Base-by-base conservation (phyloP, 2,797 vertebrate genomes). In the Mormyrus proboscirostris region DNA sequence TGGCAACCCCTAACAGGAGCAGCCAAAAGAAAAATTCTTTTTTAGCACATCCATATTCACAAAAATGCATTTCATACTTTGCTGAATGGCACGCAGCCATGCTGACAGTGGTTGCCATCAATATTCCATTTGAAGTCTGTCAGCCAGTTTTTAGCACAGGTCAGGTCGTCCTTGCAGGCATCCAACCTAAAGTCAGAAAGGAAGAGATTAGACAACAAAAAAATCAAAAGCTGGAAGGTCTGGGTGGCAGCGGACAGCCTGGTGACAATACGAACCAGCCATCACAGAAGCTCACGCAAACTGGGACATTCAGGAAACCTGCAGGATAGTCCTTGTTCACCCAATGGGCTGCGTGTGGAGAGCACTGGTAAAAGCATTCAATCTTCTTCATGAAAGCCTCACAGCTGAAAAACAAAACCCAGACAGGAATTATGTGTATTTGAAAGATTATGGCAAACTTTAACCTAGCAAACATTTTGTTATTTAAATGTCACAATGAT, bases 301-400 rank as follows among this genome's bases (percentile, higher is more conserved):
- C 0, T 12, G 95, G 95, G 76, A 94, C 95, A 76, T 89, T 90
- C 73, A 47, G 89, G 82, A 95, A 86, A 88, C 91, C 94, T 91
- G 89, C 93, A 44, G 90, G 25, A 82, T 90, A 6, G 0, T 86
- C 93, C 90, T 90, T 93, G 86, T 93, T 89, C 90, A 90, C 92
- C 95, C 95, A 96, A 90, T 2, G 89, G 91, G 88, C 92, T 62
- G 93, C 91, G 38, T 94, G 29, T 4, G 95, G 95, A 62, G 95
- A 96, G 47, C 95, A 96, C 83, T 89, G 93, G 90, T 95, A 96
- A 91, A 96, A 96, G 53, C 95, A 96, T 44, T 96, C 95, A 0
- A 94, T 91, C 91, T 93, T 95, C 92, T 95, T 95, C 62, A 93
- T 93, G 88, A 94, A 95, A 89, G 90, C 91, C 93, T 96, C 95